phyloP scores from a whole-genome alignment of 2,888 invertebrate genomes.

The Creontiades dilutus region DNA sequence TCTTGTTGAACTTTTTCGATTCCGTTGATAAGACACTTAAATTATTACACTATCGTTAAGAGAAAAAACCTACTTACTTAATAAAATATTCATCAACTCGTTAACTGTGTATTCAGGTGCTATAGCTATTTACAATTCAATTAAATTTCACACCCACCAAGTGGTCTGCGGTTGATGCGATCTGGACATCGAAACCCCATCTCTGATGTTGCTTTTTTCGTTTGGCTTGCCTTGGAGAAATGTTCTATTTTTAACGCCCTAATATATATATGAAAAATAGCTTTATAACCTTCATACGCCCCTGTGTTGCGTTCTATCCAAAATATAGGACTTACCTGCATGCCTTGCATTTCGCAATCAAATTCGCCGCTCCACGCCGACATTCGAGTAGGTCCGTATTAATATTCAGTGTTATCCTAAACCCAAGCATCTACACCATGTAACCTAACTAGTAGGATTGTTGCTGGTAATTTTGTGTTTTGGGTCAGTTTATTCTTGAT shows the following conservation, averaged over 20 bases:
- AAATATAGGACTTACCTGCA: not conserved
- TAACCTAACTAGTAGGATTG: too few species aligned
- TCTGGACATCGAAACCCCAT: not conserved
- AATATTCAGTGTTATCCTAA: too few species aligned
- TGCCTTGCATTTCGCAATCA: not conserved
- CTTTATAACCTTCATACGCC: constrained; percentile 7
- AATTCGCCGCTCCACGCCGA: not conserved
- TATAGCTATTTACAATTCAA: not conserved
- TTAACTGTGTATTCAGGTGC: too few species aligned
- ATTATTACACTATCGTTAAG: too few species aligned
- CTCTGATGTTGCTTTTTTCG: constrained; percentile 33
- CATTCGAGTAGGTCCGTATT: too few species aligned
- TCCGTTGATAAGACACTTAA: too few species aligned
- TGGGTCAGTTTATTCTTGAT: too few species aligned
- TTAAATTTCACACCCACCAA: not conserved
- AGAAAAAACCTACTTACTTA: too few species aligned
- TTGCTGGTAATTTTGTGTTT: too few species aligned
- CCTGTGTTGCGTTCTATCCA: not conserved
- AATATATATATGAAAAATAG: constrained; percentile 7
- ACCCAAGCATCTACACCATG: too few species aligned
- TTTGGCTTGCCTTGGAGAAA: constrained; percentile 26
- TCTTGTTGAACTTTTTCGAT: too few species aligned
- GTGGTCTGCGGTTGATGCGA: not conserved
- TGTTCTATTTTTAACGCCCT: not conserved
- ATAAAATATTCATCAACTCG: too few species aligned